These are phyloP conservation scores for Phoenicopterus ruber DNA, from an alignment of 2,113 vertebrate species.

Conservation along the genomic window DNA sequence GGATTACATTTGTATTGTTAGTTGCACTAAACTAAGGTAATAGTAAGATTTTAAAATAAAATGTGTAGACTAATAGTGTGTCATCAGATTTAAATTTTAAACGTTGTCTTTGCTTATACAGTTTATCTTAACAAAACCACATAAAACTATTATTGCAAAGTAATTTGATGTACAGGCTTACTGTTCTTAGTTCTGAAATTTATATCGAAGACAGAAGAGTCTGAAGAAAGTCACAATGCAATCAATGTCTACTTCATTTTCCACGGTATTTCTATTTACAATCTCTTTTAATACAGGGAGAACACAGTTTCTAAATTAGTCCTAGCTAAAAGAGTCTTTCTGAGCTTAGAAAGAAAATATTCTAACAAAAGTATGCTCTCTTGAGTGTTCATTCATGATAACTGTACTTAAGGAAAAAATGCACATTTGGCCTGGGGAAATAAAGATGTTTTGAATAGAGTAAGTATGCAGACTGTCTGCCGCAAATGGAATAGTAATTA, in stretches of 20 bases:
- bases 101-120: background rate
- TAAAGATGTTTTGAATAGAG: constrained; percentile 33
- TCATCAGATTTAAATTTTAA: background rate
- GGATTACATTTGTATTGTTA: background rate
- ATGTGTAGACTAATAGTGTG: background rate
- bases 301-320: constrained; percentile 24
- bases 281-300: background rate
- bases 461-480: constrained; percentile 51
- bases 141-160: background rate
- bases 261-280: background rate
- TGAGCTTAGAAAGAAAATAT: constrained; percentile 39
- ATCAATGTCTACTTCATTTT: background rate
- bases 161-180: background rate
- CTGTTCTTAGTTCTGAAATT: background rate
- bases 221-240: background rate
- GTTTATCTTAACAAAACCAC: background rate
- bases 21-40: background rate
- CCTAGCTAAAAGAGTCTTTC: constrained; percentile 18
- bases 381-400: constrained; percentile 58
- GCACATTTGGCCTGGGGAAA: constrained; percentile 38
- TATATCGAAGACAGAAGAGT: background rate
- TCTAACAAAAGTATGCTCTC: constrained; percentile 23
- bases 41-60: background rate
- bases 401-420: constrained; percentile 40
- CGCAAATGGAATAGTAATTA: constrained; percentile 36